Evolutionary conservation across 2,797 vertebrate genomes (phyloP).

Genomic region (Rhinogobio ventralis): DNA sequence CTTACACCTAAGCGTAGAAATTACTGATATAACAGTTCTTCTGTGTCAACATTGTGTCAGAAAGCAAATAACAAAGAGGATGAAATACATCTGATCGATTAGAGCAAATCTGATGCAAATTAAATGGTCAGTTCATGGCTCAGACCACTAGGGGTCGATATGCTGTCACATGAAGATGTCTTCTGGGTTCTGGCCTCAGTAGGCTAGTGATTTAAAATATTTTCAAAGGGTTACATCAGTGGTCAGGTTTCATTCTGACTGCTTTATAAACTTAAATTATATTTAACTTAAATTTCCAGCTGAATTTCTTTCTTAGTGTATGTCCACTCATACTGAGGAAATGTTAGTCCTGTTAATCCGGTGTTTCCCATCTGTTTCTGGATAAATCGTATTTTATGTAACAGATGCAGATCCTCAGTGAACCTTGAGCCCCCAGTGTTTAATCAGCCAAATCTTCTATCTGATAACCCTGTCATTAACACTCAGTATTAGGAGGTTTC

Average conservation of each 20-base stretch:
- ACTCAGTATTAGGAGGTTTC: neutral
- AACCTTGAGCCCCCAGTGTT: neutral
- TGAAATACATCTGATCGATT: neutral
- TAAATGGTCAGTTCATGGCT: neutral
- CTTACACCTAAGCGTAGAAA: neutral
- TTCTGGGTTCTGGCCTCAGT: neutral
- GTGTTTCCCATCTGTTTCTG: constrained; percentile 7
- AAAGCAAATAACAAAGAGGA: neutral
- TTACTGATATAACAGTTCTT: neutral
- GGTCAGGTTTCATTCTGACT: neutral
- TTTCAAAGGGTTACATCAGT: neutral
- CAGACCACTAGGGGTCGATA: constrained; percentile 9
- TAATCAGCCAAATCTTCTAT: constrained; percentile 9
- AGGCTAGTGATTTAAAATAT: neutral
- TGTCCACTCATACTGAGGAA: neutral
- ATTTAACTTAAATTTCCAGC: neutral
- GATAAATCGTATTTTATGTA: neutral
- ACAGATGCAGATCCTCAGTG: neutral
- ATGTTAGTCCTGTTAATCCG: neutral
- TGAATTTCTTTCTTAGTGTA: neutral
- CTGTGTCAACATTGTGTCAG: neutral
- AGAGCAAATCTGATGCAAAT: neutral
- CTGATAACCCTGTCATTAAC: neutral
- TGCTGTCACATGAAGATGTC: neutral
- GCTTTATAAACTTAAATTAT: neutral